Evolutionary conservation across 2,797 vertebrate species (phyloP), one percentile per base, ranked within the genome.

Genomic region (Phataginus tetradactyla): DNA sequence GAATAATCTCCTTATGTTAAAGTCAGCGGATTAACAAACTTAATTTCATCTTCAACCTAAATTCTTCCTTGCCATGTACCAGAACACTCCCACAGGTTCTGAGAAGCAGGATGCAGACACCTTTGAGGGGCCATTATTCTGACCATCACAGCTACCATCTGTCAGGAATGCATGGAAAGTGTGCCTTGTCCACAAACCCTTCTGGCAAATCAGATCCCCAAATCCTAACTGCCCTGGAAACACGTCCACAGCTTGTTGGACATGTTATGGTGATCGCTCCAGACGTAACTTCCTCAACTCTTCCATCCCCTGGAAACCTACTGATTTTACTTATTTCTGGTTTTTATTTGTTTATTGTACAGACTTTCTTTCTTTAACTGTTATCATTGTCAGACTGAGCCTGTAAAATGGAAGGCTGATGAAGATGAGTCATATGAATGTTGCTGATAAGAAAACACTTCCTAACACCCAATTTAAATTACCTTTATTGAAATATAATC

Each of bases 381-480:
- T 80, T 81, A 94, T 25, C 61, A 61, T 63, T 86, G 27, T 78
- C 86, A 91, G 75, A n/a, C 72, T 83, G 42, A 95, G 74, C 55
- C 86, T 91, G 45, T 86, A 96, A 96, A 75, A 75, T 77, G n/a
- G 27, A 92, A 96, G 13, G 42, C 81, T 88, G 78, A 88, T 86
- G 10, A 81, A 97, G 72, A 90, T 53, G 86, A 71, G 89, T 75
- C 75, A 96, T 91, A 96, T 81, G 80, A 97, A 96, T 92, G 71
- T 94, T 68, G 8, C 95, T 79, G 45, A 86, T 97, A 92, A 93
- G 83, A 94, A 97, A 94, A 94, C 49, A 93, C 92, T 89, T 95
- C 53, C 86, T 96, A 86, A 96, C 66, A 34, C 89, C 90, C 94
- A 89, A 83, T 69, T 95, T 96, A 94, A 96, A 97, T 94, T 85